phyloP scores from a whole-genome alignment of 2,113 vertebrate genomes.

The Dryoscopus gambensis region DNA sequence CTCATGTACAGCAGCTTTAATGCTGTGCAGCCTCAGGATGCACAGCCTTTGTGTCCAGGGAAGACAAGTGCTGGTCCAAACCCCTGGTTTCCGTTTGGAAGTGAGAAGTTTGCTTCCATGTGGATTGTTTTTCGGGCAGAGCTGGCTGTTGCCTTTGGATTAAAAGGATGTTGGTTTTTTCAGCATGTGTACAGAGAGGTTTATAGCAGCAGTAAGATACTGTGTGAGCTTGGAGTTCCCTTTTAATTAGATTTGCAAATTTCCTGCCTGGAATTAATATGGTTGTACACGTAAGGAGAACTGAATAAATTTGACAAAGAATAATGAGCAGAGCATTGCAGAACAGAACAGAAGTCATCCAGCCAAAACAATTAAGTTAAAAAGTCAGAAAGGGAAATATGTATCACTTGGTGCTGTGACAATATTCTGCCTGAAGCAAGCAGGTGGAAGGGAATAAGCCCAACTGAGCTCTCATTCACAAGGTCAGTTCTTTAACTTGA shows the following conservation, averaged over 20 bases:
- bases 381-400: not conserved
- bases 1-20: not conserved
- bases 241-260: not conserved
- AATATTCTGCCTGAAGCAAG: not conserved
- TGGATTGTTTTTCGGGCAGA: not conserved
- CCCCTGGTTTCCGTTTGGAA: not conserved
- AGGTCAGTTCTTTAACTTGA: not conserved
- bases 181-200: not conserved
- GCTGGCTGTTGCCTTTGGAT: not conserved
- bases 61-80: not conserved
- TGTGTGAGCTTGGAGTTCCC: not conserved
- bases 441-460: not conserved
- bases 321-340: not conserved
- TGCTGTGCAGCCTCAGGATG: rapidly evolving
- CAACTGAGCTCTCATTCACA: not conserved
- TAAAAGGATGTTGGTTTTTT: not conserved
- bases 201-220: not conserved
- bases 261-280: not conserved
- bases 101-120: not conserved
- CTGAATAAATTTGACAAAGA: not conserved
- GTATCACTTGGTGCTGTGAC: not conserved
- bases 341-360: not conserved
- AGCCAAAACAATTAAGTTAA: not conserved
- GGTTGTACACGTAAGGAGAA: not conserved
- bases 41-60: rapidly evolving